phyloP scores from a whole-genome alignment of 1,140 invertebrate species.

The Bombus waltoni region DNA sequence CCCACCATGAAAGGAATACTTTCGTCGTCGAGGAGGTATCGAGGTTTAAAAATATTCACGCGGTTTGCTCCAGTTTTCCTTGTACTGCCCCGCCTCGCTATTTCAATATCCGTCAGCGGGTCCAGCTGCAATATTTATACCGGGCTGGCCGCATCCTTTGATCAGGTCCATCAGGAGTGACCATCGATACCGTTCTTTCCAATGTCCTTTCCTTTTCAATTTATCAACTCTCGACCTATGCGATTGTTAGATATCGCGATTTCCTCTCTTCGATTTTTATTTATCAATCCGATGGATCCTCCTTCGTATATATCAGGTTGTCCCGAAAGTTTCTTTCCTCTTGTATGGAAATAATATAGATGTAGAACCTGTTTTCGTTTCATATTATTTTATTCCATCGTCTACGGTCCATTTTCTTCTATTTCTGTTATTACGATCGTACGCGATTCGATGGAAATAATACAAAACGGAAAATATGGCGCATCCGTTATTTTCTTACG shows the following conservation, averaged over 20 bases:
- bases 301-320: too few species aligned
- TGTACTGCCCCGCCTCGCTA: not conserved
- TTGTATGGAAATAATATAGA: too few species aligned
- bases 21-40: slow-evolving; percentile 17
- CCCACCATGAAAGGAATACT: slow-evolving; percentile 27
- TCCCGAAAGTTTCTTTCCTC: too few species aligned
- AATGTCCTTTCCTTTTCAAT: not conserved
- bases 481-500: too few species aligned
- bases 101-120: slow-evolving; percentile 37
- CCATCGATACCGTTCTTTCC: not conserved
- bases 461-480: too few species aligned
- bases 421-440: too few species aligned
- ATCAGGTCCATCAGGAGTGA: not conserved
- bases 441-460: too few species aligned
- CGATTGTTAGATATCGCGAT: not conserved
- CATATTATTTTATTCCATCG: too few species aligned
- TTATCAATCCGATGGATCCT: not conserved
- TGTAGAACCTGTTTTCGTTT: too few species aligned
- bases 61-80: slow-evolving; percentile 42
- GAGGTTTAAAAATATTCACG: slow-evolving; percentile 56
- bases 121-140: slow-evolving; percentile 30
- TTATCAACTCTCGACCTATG: slow-evolving; percentile 11
- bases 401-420: too few species aligned
- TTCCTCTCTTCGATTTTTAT: not conserved
- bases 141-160: not conserved